These are phyloP conservation scores for Agriopis aurantiaria DNA, from an alignment of 2,888 invertebrate genomes.

Conservation along the genomic window DNA sequence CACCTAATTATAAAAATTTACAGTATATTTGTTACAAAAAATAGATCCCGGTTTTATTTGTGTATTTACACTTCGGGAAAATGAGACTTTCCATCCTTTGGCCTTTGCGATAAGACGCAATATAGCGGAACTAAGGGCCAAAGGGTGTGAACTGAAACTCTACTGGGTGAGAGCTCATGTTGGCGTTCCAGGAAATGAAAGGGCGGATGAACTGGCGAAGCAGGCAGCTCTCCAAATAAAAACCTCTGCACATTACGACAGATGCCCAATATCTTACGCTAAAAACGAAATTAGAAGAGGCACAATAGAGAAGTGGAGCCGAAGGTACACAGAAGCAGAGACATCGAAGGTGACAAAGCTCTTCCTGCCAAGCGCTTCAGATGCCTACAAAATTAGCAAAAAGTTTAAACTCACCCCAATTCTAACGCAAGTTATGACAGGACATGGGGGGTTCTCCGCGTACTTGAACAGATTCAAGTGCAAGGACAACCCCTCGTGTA, in stretches of 20 bases:
- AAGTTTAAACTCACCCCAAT: background rate
- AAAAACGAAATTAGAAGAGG: background rate
- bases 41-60: too few species aligned
- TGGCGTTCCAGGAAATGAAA: conserved; percentile 2
- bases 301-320: background rate
- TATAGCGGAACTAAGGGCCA: background rate
- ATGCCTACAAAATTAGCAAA: background rate
- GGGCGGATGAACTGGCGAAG: conserved; percentile 22
- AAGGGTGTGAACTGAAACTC: background rate
- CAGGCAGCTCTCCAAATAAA: background rate
- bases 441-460: too few species aligned
- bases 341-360: background rate
- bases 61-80: too few species aligned
- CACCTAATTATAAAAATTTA: too few species aligned
- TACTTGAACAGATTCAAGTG: too few species aligned
- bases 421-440: background rate
- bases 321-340: background rate
- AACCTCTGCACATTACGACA: conserved; percentile 1
- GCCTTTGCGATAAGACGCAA: conserved; percentile 8
- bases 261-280: conserved; percentile 4
- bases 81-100: conserved; percentile 22
- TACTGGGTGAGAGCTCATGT: conserved; percentile 12
- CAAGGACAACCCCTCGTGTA: too few species aligned
- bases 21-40: too few species aligned
- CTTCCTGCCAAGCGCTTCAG: background rate